Percentiles rank a stretch among this genome's conserved stretches.
Evolutionary conservation across 2,797 vertebrate genomes (phyloP).

Genomic region (Microctenopoma steveboyesi): DNA sequence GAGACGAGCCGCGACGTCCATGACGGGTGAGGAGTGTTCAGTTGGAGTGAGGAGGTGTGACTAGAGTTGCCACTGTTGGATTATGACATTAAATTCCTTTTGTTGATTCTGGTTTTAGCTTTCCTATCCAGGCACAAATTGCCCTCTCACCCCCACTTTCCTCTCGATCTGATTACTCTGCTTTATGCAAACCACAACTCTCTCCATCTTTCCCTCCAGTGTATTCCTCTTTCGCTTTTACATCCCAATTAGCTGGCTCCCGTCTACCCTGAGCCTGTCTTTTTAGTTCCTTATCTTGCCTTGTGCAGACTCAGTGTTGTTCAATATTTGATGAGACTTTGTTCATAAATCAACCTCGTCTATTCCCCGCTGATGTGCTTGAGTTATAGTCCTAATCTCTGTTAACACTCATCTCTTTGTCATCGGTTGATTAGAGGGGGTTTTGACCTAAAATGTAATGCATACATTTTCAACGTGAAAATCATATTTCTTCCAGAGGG

Average conservation of each 20-base stretch:
- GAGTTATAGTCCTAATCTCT: constrained; percentile 64
- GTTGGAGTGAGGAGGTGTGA: constrained; percentile 15
- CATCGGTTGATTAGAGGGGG: constrained; percentile 37
- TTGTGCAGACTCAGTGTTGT: constrained; percentile 59
- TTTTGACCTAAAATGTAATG: constrained; percentile 25
- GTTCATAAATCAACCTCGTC: constrained; percentile 70
- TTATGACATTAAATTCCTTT: constrained; percentile 17
- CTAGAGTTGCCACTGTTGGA: constrained; percentile 26
- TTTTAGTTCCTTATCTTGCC: constrained; percentile 61
- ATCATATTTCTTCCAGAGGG: constrained; percentile 9
- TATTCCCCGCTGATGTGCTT: constrained; percentile 47
- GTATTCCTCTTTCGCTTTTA: constrained; percentile 62
- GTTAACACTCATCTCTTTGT: constrained; percentile 44
- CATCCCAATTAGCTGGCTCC: constrained; percentile 72
- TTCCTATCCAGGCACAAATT: constrained; percentile 11
- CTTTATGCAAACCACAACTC: constrained; percentile 74
- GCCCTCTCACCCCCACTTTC: constrained; percentile 14
- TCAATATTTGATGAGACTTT: constrained; percentile 80
- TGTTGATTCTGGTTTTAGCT: constrained; percentile 29
- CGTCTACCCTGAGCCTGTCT: constrained; percentile 50
- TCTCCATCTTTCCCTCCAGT: constrained; percentile 46
- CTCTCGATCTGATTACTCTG: constrained; percentile 68
- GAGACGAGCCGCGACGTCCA: constrained; percentile 8
- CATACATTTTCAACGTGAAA: constrained; percentile 15
- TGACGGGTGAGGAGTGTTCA: constrained; percentile 3